phyloP scores from a whole-genome alignment of 2,888 invertebrate genomes.

The Synergus japonicus region DNA sequence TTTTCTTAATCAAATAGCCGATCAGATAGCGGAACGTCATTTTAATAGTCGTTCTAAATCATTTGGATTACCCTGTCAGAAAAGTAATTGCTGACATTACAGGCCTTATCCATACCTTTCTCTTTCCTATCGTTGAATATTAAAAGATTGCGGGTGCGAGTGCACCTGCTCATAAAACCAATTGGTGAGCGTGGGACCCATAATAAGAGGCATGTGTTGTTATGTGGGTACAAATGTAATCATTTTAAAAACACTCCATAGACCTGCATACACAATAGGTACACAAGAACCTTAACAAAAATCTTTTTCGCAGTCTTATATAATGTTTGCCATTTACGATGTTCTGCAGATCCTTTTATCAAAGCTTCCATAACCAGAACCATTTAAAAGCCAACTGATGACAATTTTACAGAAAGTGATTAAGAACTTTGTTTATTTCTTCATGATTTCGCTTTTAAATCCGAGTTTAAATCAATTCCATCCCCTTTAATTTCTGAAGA shows the following conservation, averaged over 20 bases:
- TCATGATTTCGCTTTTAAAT: no score
- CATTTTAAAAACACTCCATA: not conserved
- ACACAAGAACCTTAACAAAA: not conserved
- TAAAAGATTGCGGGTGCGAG: slow-evolving; percentile 27
- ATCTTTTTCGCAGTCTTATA: not conserved
- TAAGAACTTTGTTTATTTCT: no score
- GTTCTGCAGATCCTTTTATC: no score
- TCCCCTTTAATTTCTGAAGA: not conserved
- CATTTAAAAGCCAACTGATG: no score
- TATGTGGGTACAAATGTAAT: slow-evolving; percentile 16
- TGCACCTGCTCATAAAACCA: slow-evolving; percentile 28
- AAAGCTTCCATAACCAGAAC: no score
- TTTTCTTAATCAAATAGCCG: not conserved
- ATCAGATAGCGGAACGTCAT: slow-evolving; percentile 4
- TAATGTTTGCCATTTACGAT: not conserved
- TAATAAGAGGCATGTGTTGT: slow-evolving; percentile 26
- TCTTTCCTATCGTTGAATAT: slow-evolving; percentile 28
- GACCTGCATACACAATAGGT: not conserved
- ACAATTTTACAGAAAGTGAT: no score
- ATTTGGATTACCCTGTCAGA: slow-evolving; percentile 17
- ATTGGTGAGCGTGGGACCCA: slow-evolving; percentile 31
- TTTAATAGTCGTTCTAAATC: slow-evolving; percentile 23
- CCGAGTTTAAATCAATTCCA: no score
- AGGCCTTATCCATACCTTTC: slow-evolving; percentile 23
- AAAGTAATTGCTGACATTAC: slow-evolving; percentile 32